These are phyloP conservation scores for Magallana angulata DNA, from an alignment of 1,140 invertebrate species.

Conservation along the genomic window DNA sequence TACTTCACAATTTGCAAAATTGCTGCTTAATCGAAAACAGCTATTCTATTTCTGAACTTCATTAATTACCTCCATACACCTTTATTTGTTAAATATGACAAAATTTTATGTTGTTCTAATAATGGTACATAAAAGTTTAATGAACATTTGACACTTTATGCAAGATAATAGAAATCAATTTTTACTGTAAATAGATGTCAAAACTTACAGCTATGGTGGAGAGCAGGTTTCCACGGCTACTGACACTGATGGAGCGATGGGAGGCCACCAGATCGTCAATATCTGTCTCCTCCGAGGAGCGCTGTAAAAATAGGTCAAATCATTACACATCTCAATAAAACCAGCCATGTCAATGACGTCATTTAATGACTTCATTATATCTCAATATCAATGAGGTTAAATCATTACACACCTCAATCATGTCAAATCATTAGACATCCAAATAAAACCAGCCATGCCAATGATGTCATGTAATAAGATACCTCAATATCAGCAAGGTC, in stretches of 20 bases:
- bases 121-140: too few species aligned
- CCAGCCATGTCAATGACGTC: not conserved
- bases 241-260: constrained; percentile 42
- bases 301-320: constrained; percentile 47
- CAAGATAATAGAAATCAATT: too few species aligned
- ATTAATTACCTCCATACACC: too few species aligned
- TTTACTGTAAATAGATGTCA: not conserved
- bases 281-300: constrained; percentile 64
- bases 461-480: not conserved
- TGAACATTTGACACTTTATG: too few species aligned
- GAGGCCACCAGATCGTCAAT: constrained; percentile 68
- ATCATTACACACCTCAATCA: not conserved
- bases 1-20: too few species aligned
- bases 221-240: constrained; percentile 64
- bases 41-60: too few species aligned
- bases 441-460: not conserved
- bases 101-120: too few species aligned
- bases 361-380: not conserved
- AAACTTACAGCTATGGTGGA: constrained; percentile 63
- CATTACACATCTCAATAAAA: not conserved
- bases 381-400: not conserved
- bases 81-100: too few species aligned
- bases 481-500: not conserved
- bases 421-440: not conserved
- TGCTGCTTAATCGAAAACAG: too few species aligned